phyloP scores from a whole-genome alignment of 2,888 invertebrate species.

The Drosophila affinis region DNA sequence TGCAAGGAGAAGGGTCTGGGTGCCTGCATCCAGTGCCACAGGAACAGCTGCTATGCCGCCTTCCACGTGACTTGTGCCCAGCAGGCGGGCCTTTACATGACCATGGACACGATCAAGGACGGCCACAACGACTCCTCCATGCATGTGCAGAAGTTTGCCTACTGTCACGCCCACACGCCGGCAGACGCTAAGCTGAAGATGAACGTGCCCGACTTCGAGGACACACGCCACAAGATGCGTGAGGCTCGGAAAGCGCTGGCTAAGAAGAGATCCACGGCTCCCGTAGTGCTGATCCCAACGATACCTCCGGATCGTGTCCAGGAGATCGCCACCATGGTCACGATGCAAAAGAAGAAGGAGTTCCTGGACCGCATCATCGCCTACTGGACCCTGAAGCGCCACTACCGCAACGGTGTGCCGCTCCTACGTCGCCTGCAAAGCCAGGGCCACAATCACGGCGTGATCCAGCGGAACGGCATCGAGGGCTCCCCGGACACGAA shows the following conservation, averaged over 20 bases:
- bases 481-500: conserved; percentile 88
- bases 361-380: conserved; percentile 95
- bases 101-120: conserved; percentile 94
- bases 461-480: conserved; percentile 85
- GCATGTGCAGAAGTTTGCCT: conserved; percentile 97
- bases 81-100: conserved; percentile 96
- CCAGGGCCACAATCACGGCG: conserved; percentile 84
- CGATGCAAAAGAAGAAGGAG: conserved; percentile 90
- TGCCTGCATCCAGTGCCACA: conserved; percentile 99
- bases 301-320: conserved; percentile 94
- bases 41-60: conserved; percentile 97
- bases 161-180: conserved; percentile 95
- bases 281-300: conserved; percentile 96
- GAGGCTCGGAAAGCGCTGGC: conserved; percentile 94
- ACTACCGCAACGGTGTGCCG: conserved; percentile 97
- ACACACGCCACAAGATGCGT: conserved; percentile 92
- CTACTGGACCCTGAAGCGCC: conserved; percentile 98
- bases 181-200: conserved; percentile 82
- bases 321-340: conserved; percentile 92
- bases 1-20: conserved; percentile 97
- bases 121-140: conserved; percentile 88
- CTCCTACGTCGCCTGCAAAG: conserved; percentile 93
- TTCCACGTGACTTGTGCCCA: conserved; percentile 99
- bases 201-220: conserved; percentile 85
- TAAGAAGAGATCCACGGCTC: conserved; percentile 94